Percentiles rank a stretch among this genome's conserved stretches.
Conservation (phyloP, 2,797 vertebrate genomes). For the Taenioides sp. region DNA sequence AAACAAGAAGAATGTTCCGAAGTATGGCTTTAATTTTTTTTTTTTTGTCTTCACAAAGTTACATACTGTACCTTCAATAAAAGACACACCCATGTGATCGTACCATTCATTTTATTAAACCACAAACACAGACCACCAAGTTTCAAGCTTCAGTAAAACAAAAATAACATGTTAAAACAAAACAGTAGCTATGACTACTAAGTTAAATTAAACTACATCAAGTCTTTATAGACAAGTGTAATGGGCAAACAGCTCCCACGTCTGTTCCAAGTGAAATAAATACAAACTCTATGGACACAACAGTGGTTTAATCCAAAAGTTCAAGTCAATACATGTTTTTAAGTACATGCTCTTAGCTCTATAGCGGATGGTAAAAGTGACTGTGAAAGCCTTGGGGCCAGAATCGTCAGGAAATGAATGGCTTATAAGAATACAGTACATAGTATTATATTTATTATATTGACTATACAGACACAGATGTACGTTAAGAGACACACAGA, state of each 20-base stretch:
- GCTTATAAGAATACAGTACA: too few relatives aligned
- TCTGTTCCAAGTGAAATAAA: conserved; percentile 58
- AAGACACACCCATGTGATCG: not conserved
- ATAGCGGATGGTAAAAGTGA: not conserved
- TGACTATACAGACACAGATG: too few relatives aligned
- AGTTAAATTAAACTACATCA: conserved; percentile 50
- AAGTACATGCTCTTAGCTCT: conserved; percentile 1
- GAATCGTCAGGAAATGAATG: not conserved
- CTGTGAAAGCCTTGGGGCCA: not conserved
- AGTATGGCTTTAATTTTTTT: too few relatives aligned
- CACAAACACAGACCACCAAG: conserved; percentile 30
- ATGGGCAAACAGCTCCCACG: conserved; percentile 15
- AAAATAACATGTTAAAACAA: conserved; percentile 20
- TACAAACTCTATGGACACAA: conserved; percentile 58
- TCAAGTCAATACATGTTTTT: conserved; percentile 73
- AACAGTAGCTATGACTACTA: conserved; percentile 35
- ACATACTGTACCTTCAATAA: too few relatives aligned
- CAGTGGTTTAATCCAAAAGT: conserved; percentile 83
- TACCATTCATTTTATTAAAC: conserved; percentile 48
- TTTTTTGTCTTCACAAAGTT: too few relatives aligned
- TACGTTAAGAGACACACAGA: too few relatives aligned
- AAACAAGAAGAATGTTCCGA: too few relatives aligned
- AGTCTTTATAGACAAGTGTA: conserved; percentile 29
- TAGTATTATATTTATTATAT: too few relatives aligned
- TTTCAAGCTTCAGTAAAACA: conserved; percentile 34